Evolutionary conservation across 2,888 invertebrate species (phyloP).

Genomic region (Chymomyza amoena): DNA sequence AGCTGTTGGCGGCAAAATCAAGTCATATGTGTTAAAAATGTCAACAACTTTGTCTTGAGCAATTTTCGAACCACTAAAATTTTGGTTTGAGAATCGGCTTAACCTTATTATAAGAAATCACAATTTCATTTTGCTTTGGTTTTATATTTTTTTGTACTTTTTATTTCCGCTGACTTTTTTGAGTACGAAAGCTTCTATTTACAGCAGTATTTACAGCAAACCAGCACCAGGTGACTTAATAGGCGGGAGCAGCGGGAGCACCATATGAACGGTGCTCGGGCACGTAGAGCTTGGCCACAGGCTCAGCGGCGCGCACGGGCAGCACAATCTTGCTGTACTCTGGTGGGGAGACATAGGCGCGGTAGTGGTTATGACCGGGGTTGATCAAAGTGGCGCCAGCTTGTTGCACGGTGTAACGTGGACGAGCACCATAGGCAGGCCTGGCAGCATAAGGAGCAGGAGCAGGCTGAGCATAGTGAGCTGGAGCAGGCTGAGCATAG

Average conservation of each 20-base stretch:
- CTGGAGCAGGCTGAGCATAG: conserved; percentile 9
- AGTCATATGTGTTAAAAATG: too few relatives aligned
- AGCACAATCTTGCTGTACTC: conserved; percentile 65
- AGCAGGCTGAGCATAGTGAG: background rate
- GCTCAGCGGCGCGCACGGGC: conserved; percentile 58
- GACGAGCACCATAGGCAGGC: conserved; percentile 23
- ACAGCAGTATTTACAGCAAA: background rate
- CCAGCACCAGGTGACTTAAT: background rate
- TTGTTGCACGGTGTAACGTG: conserved; percentile 50
- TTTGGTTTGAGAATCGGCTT: background rate
- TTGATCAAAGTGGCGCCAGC: conserved; percentile 61
- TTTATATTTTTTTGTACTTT: background rate
- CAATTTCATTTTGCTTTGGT: background rate
- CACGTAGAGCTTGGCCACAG: conserved; percentile 69
- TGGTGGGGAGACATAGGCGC: conserved; percentile 55
- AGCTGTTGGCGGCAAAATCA: background rate
- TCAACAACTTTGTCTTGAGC: background rate
- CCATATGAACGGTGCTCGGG: conserved; percentile 52
- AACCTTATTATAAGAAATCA: background rate
- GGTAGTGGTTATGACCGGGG: conserved; percentile 66
- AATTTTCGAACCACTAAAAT: background rate
- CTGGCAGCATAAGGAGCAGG: background rate
- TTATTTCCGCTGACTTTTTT: conserved; percentile 4
- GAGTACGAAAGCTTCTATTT: background rate
- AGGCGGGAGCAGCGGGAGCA: conserved; percentile 11